These are phyloP conservation scores for Acestrorhynchus altus DNA, from an alignment of 2,797 vertebrate species.

Conservation along the genomic window DNA sequence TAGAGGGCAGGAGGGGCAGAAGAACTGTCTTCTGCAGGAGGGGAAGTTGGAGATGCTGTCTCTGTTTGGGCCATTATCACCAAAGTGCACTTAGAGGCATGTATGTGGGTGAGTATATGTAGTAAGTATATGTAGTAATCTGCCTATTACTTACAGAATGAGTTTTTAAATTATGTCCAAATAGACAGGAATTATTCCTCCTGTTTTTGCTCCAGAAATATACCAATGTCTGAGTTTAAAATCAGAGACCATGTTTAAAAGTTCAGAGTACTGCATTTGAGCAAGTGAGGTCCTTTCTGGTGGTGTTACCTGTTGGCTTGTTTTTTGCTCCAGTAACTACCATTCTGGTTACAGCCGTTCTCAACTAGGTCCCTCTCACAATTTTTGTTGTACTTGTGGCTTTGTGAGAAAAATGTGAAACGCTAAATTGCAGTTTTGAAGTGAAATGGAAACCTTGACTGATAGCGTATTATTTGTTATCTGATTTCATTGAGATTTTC, in stretches of 20 bases:
- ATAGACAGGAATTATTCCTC: not conserved
- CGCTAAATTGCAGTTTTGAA: not conserved
- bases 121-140: conserved; percentile 8
- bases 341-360: not conserved
- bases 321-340: not conserved
- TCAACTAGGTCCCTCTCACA: not conserved
- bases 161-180: not conserved
- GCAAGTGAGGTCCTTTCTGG: too few relatives aligned
- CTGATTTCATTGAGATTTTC: conserved; percentile 42
- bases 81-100: conserved; percentile 89
- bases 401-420: not conserved
- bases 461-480: not conserved
- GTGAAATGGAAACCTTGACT: not conserved
- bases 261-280: too few relatives aligned
- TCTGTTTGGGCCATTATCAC: conserved; percentile 88
- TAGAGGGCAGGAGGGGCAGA: conserved; percentile 14
- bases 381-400: not conserved
- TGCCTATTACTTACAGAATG: not conserved
- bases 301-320: not conserved
- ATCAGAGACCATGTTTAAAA: not conserved
- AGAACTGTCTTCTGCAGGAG: not conserved
- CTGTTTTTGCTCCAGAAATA: too few relatives aligned
- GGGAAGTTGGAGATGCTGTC: conserved; percentile 72
- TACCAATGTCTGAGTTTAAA: not conserved
- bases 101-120: conserved; percentile 89